Conservation (phyloP, 2,888 invertebrate species). For the Glaucopsyche alexis region DNA sequence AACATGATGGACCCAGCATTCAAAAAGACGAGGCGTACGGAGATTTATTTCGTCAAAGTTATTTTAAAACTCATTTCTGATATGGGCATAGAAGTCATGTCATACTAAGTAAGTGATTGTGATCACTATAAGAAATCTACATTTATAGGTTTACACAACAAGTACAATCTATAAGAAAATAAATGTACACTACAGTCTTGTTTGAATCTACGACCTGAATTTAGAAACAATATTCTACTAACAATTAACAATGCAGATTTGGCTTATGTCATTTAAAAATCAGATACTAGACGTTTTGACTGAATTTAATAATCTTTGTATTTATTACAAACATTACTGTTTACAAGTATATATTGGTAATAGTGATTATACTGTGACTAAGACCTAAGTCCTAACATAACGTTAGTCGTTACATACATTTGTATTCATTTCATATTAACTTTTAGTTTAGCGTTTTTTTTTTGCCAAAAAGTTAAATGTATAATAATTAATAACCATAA, state of each 20-base stretch:
- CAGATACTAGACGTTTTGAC: background rate
- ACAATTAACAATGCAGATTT: background rate
- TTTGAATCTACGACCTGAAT: background rate
- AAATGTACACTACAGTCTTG: background rate
- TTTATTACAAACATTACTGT: too few species aligned
- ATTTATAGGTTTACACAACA: background rate
- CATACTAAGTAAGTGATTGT: background rate
- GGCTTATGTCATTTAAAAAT: background rate
- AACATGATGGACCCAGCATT: slow-evolving; percentile 20
- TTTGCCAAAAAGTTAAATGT: too few species aligned
- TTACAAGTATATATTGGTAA: too few species aligned
- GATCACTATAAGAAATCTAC: slow-evolving; percentile 13
- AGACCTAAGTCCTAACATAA: too few species aligned
- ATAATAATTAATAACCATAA: background rate
- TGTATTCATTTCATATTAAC: too few species aligned
- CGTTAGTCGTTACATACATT: too few species aligned
- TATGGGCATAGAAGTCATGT: background rate
- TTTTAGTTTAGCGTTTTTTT: too few species aligned
- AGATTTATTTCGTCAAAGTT: slow-evolving; percentile 69
- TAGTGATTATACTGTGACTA: too few species aligned
- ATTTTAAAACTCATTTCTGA: slow-evolving; percentile 49
- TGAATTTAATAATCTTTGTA: too few species aligned
- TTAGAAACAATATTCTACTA: slow-evolving; percentile 18
- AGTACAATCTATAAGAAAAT: background rate
- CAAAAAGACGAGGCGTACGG: slow-evolving; percentile 47